A percentile compares a stretch with the other conserved stretches of the same genome.
These are phyloP conservation scores for Troides helena DNA, from an alignment of 2,888 invertebrate species.

Conservation along the genomic window DNA sequence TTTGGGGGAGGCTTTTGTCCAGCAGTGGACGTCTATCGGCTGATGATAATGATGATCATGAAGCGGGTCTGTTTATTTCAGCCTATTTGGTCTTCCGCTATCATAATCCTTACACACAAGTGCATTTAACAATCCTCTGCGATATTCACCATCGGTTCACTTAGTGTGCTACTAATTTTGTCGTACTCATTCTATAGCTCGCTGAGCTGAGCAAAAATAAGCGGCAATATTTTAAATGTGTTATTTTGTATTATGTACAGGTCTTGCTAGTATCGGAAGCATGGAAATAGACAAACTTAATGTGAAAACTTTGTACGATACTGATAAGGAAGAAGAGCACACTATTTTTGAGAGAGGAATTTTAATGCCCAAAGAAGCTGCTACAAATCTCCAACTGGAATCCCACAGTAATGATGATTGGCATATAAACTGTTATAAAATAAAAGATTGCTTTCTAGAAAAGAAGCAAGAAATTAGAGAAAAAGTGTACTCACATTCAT, in stretches of 20 bases:
- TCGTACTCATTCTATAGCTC: no score
- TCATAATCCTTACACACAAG: no score
- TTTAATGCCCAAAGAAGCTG: background rate
- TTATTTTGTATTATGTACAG: background rate
- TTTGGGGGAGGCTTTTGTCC: no score
- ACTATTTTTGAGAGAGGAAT: background rate
- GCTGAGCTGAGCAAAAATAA: no score
- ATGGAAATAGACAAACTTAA: constrained; percentile 6
- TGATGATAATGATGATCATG: no score
- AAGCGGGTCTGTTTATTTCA: no score
- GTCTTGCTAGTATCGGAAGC: background rate
- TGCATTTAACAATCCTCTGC: no score
- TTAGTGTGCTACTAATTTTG: no score
- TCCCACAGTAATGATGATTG: background rate
- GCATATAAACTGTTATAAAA: constrained; percentile 1
- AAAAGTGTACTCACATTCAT: constrained; percentile 1
- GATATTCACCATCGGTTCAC: no score
- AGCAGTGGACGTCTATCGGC: no score
- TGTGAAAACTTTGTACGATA: constrained; percentile 15
- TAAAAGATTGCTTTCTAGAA: background rate
- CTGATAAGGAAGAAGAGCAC: background rate
- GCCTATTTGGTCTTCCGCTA: no score
- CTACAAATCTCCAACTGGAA: background rate
- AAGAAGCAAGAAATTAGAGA: background rate
- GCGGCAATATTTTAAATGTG: background rate